Percentiles rank a stretch among this genome's conserved stretches.
These are phyloP conservation scores for Pachypsylla venusta DNA, from an alignment of 1,140 invertebrate species.

Conservation along the genomic window DNA sequence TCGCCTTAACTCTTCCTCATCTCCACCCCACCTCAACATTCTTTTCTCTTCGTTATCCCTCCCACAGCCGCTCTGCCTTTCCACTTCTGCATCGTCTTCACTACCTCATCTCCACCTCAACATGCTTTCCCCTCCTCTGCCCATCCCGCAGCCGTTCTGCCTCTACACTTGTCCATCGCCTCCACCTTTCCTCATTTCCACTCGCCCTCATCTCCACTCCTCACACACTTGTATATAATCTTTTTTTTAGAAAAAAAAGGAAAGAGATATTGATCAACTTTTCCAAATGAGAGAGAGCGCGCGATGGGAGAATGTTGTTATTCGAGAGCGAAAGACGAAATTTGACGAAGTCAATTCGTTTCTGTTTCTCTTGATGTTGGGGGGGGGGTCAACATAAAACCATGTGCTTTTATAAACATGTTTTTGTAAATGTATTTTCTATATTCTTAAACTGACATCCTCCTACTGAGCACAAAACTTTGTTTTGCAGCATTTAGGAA, in stretches of 20 bases:
- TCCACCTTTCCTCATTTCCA: background rate
- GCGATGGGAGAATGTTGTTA: no score
- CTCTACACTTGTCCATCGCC: background rate
- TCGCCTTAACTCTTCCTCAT: background rate
- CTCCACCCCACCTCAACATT: no score
- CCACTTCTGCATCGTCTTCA: background rate
- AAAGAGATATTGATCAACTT: constrained; percentile 9
- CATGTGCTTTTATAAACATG: no score
- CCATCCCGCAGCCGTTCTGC: background rate
- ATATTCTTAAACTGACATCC: no score
- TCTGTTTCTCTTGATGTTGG: no score
- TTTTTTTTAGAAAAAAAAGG: background rate
- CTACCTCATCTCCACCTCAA: background rate
- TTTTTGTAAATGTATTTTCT: no score
- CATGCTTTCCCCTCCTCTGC: background rate
- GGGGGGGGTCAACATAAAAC: no score
- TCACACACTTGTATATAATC: no score
- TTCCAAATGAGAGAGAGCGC: constrained; percentile 6
- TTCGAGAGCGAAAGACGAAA: no score
- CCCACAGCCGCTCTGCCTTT: background rate
- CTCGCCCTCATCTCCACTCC: background rate
- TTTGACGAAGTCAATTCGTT: no score
- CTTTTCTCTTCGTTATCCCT: background rate
- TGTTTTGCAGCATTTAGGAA: no score
- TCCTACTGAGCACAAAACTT: no score